Evolutionary conservation across 2,888 invertebrate species (phyloP), one percentile per base, ranked within the genome.

Genomic region (Folsomia manolachei): DNA sequence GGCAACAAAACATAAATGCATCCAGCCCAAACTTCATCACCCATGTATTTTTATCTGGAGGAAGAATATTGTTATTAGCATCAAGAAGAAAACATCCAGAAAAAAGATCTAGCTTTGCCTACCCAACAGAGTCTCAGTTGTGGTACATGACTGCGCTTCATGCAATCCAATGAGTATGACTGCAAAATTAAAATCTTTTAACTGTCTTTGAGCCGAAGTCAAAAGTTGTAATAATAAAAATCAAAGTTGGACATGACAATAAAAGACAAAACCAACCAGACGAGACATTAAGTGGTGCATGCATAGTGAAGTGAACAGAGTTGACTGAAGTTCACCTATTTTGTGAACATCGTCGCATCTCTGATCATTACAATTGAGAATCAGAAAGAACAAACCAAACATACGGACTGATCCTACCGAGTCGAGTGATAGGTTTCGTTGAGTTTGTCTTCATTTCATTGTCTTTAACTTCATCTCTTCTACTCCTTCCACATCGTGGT

Each of bases 241-340:
- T 56, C 7, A 56, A 56, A 56, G 56, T 56, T 56, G 56, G 7
- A 39, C 39, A 14, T 39, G 39, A 39, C 39, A 39, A 39, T 39
- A 39, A 9, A 39, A 9, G 39, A n/a, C 14, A 39, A 56, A 19
- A 56, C 21, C 56, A 56, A n/a, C 56, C 19, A 56, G 56, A 56
- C 56, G n/a, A 39, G 39, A 39, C 4, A 14, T 39, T n/a, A n/a
- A n/a, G n/a, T n/a, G n/a, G n/a, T n/a, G n/a, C n/a, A n/a, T n/a
- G n/a, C n/a, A n/a, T n/a, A n/a, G n/a, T n/a, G n/a, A n/a, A n/a
- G 39, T 39, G 56, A 56, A 7, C 7, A 56, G 18, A 56, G 19
- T 56, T 56, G 56, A 21, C 56, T 51, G 18, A 51, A 51, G 51
- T 51, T 51, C 51, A 51, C 51, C 51, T 56, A 56, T 56, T 56